Evolutionary conservation across 2,888 invertebrate genomes (phyloP), one percentile per base, ranked within the genome.

Genomic region (Eupithecia subumbrata): DNA sequence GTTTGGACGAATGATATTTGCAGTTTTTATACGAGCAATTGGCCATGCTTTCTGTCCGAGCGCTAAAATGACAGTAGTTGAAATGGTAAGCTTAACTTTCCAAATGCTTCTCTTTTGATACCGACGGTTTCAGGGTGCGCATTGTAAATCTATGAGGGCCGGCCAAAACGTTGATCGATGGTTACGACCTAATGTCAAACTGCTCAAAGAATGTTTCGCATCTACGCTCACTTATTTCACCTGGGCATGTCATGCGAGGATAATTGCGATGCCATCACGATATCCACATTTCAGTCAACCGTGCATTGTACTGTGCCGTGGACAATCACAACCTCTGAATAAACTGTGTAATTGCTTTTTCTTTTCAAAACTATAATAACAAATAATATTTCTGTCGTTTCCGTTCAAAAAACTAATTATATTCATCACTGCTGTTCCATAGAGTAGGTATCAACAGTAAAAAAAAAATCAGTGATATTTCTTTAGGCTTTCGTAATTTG

Each of bases 221-320:
- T 75, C 75, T 72, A 69, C 25, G 52, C 34, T 5, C 9, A 25
- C 18, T 40, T 25, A 22, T 16, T 14, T 25, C 37, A 45, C 34
- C 34, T 73, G 63, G 67, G 73, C 67, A 76, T 76, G 69, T 63
- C 77, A 77, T 77, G 74, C 73, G 71, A 75, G 75, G 77, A 73
- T 77, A 77, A 77, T 77, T 70, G 71, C 75, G 66, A 43, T 69
- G 25, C 69, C 69, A 69, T 72, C 72, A 74, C 74, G 71, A 75
- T 63, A 68, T 22, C 12, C 40, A 56, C 30, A 40, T 72, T 60
- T 72, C 74, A 77, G 76, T 77, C 30, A n/a, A n/a, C 69, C 71
- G 76, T 74, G 76, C 43, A 64, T 66, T 69, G 56, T 60, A 66
- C 45, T 40, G 69, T 56, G 66, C 3, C 16, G 69, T 43, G 74